Base-by-base conservation (phyloP, 2,888 invertebrate genomes). In the Disparrhopalites patrizii region DNA sequence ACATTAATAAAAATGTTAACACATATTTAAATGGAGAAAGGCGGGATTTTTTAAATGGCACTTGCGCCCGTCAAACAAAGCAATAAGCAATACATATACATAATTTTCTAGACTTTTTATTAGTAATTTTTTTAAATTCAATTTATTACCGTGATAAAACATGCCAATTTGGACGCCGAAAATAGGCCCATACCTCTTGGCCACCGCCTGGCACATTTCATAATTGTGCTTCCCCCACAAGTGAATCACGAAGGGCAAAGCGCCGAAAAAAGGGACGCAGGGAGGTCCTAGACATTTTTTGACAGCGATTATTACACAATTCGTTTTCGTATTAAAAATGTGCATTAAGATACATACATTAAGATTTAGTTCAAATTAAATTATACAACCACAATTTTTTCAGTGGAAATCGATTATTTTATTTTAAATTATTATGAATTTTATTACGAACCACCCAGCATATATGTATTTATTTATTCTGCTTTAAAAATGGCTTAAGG, bases 161-260 rank as follows among this genome's bases (percentile, higher is more conserved):
- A 63, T n/a, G 7, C 63, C 63, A 27, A 63, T 63, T 30, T 63
- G 63, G 3, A 63, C 63, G 3, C 63, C 63, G n/a, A 63, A 63
- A 47, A 63, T 27, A 7, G 55, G 40, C 1, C 63, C 63, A 25
- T 63, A 63, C 23, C 56, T 63, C 33, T 55, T 63, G 40, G 63
- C 63, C 13, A 63, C 63, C 30, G 40, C 63, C 13, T 25, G 43
- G 28, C 63, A 63, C 63, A 63, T 63, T 40, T 63, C 63, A 52
- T 63, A 63, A 56, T 63, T 63, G 23, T 63, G 63, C 25, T 56
- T 63, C 25, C 56, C 56, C 10, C 55, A 33, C 10, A 31, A 56
- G 13, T 31, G 56, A 3, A 63, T 3, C 15, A 63, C 28, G 56
- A 63, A 63, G n/a, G 63, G 63, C 5, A 63, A 23, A 1, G 55